These are phyloP conservation scores for Chromoteleia sp. DNA, from an alignment of 2,888 invertebrate genomes.

Conservation along the genomic window DNA sequence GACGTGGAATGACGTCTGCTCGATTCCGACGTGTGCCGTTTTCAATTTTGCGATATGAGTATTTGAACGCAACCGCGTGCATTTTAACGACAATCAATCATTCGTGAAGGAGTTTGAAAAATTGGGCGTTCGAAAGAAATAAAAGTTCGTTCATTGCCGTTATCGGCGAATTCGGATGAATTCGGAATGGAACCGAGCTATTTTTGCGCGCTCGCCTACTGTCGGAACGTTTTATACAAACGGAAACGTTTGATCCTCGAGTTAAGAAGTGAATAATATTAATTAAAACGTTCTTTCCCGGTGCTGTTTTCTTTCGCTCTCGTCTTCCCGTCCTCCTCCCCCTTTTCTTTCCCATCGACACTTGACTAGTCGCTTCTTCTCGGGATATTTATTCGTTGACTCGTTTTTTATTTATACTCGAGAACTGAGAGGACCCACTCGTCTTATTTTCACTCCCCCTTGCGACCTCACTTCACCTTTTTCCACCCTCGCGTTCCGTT, in stretches of 20 bases:
- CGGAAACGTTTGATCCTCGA: slow-evolving; percentile 81
- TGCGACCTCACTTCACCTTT: slow-evolving; percentile 71
- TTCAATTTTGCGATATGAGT: slow-evolving; percentile 47
- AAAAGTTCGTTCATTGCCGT: slow-evolving; percentile 4
- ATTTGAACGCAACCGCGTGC: slow-evolving; percentile 22
- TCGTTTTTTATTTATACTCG: slow-evolving; percentile 83
- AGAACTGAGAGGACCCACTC: slow-evolving; percentile 79
- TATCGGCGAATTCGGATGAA: slow-evolving; percentile 26
- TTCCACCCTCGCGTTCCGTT: slow-evolving; percentile 73
- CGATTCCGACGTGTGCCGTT: slow-evolving; percentile 35
- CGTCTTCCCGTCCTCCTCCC: slow-evolving; percentile 69
- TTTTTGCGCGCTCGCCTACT: slow-evolving; percentile 39
- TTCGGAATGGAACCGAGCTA: slow-evolving; percentile 11
- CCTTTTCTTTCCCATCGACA: slow-evolving; percentile 73
- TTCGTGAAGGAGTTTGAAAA: slow-evolving; percentile 27
- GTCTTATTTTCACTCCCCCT: slow-evolving; percentile 79
- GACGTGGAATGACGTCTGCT: slow-evolving; percentile 70
- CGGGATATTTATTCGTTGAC: slow-evolving; percentile 84
- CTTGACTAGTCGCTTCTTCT: slow-evolving; percentile 81
- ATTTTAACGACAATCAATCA: slow-evolving; percentile 48
- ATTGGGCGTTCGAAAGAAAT: slow-evolving; percentile 23
- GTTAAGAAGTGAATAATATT: slow-evolving; percentile 84
- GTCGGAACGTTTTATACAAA: slow-evolving; percentile 54
- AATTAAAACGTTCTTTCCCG: slow-evolving; percentile 84
- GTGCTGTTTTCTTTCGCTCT: slow-evolving; percentile 71